Conservation (phyloP, 2,797 vertebrate genomes). For the Pogoniulus pusillus region DNA sequence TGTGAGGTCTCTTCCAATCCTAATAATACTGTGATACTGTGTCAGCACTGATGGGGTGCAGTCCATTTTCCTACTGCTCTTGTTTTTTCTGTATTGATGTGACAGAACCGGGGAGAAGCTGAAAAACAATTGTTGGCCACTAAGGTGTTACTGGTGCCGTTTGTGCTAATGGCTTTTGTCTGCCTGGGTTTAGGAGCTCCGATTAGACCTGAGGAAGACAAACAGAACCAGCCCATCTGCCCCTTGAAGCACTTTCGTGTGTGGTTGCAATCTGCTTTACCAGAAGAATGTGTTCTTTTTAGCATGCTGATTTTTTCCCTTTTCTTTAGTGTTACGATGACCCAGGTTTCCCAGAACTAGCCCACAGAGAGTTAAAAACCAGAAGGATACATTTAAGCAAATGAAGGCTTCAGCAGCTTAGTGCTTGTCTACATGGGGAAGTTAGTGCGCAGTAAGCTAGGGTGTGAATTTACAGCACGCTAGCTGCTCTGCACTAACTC, state of each 20-base stretch:
- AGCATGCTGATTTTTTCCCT: neutral
- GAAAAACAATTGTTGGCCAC: neutral
- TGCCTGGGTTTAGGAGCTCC: neutral
- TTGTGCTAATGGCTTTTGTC: neutral
- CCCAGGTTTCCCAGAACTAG: neutral
- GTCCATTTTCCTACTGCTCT: rapidly evolving
- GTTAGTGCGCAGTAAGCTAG: constrained; percentile 71
- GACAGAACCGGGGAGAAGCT: neutral
- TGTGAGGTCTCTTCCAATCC: too few relatives aligned
- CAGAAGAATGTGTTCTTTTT: neutral
- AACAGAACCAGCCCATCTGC: neutral
- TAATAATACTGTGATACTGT: too few relatives aligned
- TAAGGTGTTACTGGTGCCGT: neutral
- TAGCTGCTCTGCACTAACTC: constrained; percentile 69
- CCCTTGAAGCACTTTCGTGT: neutral
- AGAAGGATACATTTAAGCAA: neutral
- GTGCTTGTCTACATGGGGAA: constrained; percentile 71
- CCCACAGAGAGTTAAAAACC: neutral
- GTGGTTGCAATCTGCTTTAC: neutral
- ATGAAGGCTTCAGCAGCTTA: constrained; percentile 51
- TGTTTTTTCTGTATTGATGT: neutral
- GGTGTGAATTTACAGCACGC: constrained; percentile 64
- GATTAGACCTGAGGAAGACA: rapidly evolving
- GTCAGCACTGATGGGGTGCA: too few relatives aligned
- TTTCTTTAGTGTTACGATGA: neutral